Evolutionary conservation across 2,113 vertebrate species (phyloP).

Genomic region (Arizona elegans): DNA sequence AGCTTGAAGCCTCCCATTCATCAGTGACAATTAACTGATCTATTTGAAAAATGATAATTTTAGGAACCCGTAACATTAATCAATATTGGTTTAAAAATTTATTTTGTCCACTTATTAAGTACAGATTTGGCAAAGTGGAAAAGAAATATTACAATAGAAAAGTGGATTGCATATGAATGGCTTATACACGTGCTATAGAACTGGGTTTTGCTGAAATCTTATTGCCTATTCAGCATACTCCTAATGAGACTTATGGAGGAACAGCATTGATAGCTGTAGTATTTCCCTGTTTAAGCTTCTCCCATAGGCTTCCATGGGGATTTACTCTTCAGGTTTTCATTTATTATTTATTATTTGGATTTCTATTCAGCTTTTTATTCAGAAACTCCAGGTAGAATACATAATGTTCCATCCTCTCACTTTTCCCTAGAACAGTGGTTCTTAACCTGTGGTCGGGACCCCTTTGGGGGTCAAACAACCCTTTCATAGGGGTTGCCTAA

Average conservation of each 20-base stretch:
- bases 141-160: neutral
- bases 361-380: neutral
- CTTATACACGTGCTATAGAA: neutral
- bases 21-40: neutral
- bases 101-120: neutral
- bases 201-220: neutral
- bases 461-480: too few species aligned
- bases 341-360: neutral
- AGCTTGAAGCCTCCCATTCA: neutral
- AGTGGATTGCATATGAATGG: neutral
- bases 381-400: neutral
- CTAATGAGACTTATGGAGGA: neutral
- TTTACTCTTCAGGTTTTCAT: neutral
- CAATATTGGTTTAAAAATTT: neutral
- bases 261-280: neutral
- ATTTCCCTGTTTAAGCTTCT: neutral
- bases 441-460: too few species aligned
- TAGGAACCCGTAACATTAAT: neutral
- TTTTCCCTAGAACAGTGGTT: neutral
- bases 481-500: too few species aligned
- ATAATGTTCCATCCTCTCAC: neutral
- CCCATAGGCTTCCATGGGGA: neutral
- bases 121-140: neutral
- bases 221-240: neutral
- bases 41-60: neutral